Base-by-base conservation (phyloP, 2,888 invertebrate genomes). In the Eristalis pertinax region DNA sequence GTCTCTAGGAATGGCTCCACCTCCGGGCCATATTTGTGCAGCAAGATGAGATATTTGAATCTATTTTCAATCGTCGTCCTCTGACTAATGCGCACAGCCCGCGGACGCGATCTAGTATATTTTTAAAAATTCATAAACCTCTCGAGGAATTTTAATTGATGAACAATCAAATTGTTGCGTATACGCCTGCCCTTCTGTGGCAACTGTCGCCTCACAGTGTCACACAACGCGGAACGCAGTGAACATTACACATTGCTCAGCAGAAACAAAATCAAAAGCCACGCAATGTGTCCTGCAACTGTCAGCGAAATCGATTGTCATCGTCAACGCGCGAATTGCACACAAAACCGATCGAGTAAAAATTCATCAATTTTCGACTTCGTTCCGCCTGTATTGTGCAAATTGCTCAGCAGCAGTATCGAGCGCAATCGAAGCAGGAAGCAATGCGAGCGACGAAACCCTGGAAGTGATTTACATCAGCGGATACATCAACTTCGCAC, bases 351-450 rank as follows among this genome's bases (percentile, higher is more conserved):
- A 73, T 67, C n/a, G n/a, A n/a, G n/a, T n/a, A n/a, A n/a, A n/a
- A n/a, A n/a, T n/a, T n/a, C n/a, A 26, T 29, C 60, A 50, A 22
- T 80, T 67, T 72, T 67, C 74, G 26, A 74, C 60, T 24, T 26
- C 68, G 65, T 58, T 32, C 60, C 24, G 43, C 10, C n/a, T 72
- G 11, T 24, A 58, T 62, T 62, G 24, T 38, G 72, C 26, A n/a
- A 26, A 41, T 32, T 24, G 50, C n/a, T 29, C n/a, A 26, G 11
- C n/a, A 26, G 11, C 19, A 26, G 35, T 38, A 56, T 63, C 67
- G 58, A 65, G 62, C 58, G 41, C 65, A 72, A 79, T 73, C 62
- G 29, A 74, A 73, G 38, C 73, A 73, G 80, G 73, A 80, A 80
- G 68, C 62, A 15, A 13, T 50, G 35, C 19, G 15, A 41, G 56